A percentile compares a stretch with the other conserved stretches of the same genome.
Conservation (phyloP, 2,797 vertebrate species). For the Gallinago stenura region DNA sequence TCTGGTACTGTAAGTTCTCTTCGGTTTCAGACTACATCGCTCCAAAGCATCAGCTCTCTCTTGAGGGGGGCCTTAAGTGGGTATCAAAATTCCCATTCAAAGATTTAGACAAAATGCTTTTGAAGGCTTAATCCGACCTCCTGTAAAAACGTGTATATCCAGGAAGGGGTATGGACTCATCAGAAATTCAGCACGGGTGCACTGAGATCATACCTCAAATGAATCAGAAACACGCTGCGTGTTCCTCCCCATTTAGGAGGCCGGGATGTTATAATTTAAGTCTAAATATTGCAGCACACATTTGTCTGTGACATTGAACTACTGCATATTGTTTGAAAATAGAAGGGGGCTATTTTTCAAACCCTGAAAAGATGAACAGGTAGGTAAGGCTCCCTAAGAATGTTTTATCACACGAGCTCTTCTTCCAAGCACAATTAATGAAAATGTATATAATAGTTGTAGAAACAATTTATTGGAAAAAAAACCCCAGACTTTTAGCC, state of each 20-base stretch:
- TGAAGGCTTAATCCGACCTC: background rate
- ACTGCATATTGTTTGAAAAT: slow-evolving; percentile 59
- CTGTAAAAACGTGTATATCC: background rate
- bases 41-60: background rate
- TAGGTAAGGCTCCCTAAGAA: background rate
- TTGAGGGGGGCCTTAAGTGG: background rate
- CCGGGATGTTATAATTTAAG: slow-evolving; percentile 4
- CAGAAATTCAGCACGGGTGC: background rate
- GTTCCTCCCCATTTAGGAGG: background rate
- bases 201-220: background rate
- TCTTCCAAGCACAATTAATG: slow-evolving; percentile 42
- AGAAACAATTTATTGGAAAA: slow-evolving; percentile 5
- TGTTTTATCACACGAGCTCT: slow-evolving; percentile 10
- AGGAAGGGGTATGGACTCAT: background rate
- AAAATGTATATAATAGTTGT: background rate
- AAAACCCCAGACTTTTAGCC: background rate
- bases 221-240: background rate
- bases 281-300: slow-evolving; percentile 30
- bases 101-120: background rate
- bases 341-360: slow-evolving; percentile 58
- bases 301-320: slow-evolving; percentile 62
- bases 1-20: background rate
- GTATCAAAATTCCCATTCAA: background rate
- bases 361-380: slow-evolving; percentile 38
- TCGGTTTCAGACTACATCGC: background rate